Evolutionary conservation across 2,888 invertebrate species (phyloP).

Genomic region (Elysia crispata): DNA sequence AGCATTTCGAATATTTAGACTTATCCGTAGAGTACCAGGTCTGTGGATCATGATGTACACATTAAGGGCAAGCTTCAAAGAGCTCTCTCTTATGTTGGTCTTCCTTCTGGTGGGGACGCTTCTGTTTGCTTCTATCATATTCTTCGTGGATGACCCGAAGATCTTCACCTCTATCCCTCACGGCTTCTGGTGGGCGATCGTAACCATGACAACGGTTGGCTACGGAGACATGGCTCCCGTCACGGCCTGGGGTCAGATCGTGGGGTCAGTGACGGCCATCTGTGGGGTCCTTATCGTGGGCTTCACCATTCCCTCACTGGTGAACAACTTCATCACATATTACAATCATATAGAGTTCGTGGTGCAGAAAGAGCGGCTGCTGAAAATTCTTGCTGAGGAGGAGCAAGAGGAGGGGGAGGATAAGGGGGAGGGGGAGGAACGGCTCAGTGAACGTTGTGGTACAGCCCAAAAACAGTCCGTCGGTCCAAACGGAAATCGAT

Average conservation of each 20-base stretch:
- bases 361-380: conserved; percentile 46
- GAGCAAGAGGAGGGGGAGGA: neutral
- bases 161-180: conserved; percentile 67
- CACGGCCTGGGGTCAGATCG: conserved; percentile 63
- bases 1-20: conserved; percentile 68
- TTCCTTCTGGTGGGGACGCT: conserved; percentile 72
- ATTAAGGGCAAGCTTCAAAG: conserved; percentile 68
- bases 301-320: conserved; percentile 72
- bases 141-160: conserved; percentile 66
- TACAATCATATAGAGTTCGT: conserved; percentile 68
- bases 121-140: conserved; percentile 72
- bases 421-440: neutral
- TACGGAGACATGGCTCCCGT: conserved; percentile 72
- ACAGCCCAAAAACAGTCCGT: neutral
- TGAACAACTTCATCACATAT: conserved; percentile 73
- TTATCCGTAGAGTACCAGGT: conserved; percentile 69
- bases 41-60: conserved; percentile 73
- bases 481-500: neutral
- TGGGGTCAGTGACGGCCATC: conserved; percentile 68
- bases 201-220: conserved; percentile 75
- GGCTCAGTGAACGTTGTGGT: neutral
- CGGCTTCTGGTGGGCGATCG: conserved; percentile 73
- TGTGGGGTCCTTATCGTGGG: conserved; percentile 70
- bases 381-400: neutral
- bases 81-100: conserved; percentile 68